phyloP scores from a whole-genome alignment of 2,888 invertebrate genomes.

The Villa cingulata region DNA sequence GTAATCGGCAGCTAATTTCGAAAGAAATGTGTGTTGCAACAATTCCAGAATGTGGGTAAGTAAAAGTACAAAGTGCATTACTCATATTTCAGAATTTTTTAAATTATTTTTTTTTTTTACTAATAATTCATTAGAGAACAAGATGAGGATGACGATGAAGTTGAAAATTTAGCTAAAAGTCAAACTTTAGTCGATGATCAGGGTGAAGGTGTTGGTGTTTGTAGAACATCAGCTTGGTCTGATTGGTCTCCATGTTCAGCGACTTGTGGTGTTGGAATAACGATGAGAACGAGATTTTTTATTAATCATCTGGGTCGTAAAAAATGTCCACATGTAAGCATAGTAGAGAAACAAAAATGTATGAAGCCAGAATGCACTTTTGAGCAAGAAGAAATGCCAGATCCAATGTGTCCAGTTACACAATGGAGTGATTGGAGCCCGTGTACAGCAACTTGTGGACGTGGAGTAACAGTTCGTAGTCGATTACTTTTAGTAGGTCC shows the following conservation, averaged over 20 bases:
- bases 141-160: constrained; percentile 26
- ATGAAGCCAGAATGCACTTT: constrained; percentile 54
- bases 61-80: constrained; percentile 14
- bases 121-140: constrained; percentile 4
- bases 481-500: constrained; percentile 55
- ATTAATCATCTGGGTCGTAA: constrained; percentile 61
- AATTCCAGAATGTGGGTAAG: constrained; percentile 61
- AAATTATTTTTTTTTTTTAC: background rate
- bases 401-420: constrained; percentile 62
- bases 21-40: constrained; percentile 84
- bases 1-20: constrained; percentile 60
- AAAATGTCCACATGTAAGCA: constrained; percentile 62
- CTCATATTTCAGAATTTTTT: background rate
- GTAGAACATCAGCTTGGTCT: constrained; percentile 31
- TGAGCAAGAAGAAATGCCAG: constrained; percentile 35
- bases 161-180: constrained; percentile 30
- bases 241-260: constrained; percentile 65
- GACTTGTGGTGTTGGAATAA: constrained; percentile 67
- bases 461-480: constrained; percentile 59
- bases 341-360: constrained; percentile 62
- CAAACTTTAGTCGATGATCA: constrained; percentile 26
- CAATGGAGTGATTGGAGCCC: constrained; percentile 89
- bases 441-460: constrained; percentile 78
- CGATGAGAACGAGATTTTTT: constrained; percentile 61
- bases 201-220: constrained; percentile 32